Conservation (phyloP, 2,888 invertebrate species). For the Lasioglossum leucozonium region DNA sequence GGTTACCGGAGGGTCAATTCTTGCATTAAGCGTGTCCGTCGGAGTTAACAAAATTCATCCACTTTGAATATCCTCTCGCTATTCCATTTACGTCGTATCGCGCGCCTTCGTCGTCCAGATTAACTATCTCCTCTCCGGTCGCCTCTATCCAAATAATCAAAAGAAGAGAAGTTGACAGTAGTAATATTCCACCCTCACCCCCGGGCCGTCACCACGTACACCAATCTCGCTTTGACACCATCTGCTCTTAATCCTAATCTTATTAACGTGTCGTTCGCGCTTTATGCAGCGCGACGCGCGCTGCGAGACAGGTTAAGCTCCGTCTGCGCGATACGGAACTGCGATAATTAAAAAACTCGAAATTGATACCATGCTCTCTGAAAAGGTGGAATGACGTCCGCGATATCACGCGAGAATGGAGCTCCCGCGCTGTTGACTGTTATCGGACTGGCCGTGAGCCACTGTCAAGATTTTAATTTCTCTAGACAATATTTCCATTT, state of each 20-base stretch:
- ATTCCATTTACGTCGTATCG: slow-evolving; percentile 34
- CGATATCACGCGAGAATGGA: not conserved
- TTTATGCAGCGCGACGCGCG: not conserved
- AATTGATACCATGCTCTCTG: not conserved
- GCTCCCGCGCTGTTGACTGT: not conserved
- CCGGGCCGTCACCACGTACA: not conserved
- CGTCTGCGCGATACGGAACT: not conserved
- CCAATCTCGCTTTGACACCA: not conserved
- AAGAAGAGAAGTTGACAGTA: not conserved
- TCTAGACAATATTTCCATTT: not conserved
- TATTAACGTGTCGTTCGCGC: not conserved
- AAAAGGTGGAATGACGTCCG: slow-evolving; percentile 1
- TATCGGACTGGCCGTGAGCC: not conserved
- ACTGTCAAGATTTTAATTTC: slow-evolving; percentile 10
- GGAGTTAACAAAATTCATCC: slow-evolving; percentile 70
- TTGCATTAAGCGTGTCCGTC: slow-evolving; percentile 63
- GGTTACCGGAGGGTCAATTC: slow-evolving; percentile 53
- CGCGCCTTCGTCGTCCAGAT: slow-evolving; percentile 8
- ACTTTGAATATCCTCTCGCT: slow-evolving; percentile 38
- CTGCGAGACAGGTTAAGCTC: not conserved
- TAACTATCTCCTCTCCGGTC: not conserved
- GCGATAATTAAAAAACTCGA: slow-evolving; percentile 1
- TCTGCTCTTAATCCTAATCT: not conserved
- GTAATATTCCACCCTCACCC: not conserved
- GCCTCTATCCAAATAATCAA: slow-evolving; percentile 27